phyloP scores from a whole-genome alignment of 2,113 vertebrate species.

The Otus sunia region DNA sequence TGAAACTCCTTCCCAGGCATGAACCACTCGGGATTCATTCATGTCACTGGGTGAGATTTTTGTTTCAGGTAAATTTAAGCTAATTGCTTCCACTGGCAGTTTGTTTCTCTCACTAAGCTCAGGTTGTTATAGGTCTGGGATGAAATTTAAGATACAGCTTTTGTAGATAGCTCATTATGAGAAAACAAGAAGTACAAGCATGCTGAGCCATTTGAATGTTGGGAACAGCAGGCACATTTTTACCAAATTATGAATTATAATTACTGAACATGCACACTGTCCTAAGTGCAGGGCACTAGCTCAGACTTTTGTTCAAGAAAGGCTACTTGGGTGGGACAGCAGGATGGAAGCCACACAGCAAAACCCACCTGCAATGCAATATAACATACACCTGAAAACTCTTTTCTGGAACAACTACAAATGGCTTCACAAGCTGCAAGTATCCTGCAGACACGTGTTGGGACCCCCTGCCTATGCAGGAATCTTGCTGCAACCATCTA shows the following conservation, averaged over 20 bases:
- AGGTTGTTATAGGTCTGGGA: neutral
- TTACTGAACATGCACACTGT: neutral
- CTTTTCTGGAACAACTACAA: neutral
- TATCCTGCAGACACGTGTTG: neutral
- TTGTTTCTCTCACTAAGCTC: neutral
- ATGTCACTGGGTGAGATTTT: neutral
- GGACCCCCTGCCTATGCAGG: neutral
- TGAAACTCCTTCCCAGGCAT: neutral
- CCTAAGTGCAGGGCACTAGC: neutral
- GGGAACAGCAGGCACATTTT: neutral
- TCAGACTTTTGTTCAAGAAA: neutral
- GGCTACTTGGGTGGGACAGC: neutral
- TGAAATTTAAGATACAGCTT: neutral
- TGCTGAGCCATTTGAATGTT: neutral
- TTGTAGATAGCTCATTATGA: neutral
- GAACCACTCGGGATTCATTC: neutral
- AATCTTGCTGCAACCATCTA: neutral
- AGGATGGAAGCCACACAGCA: neutral
- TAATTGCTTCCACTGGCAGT: neutral
- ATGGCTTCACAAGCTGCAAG: neutral
- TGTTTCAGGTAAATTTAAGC: neutral
- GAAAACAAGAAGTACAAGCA: neutral
- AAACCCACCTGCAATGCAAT: neutral
- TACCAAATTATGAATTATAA: neutral
- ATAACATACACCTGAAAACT: neutral